Conservation (phyloP, 2,113 vertebrate species). For the Nerophis ophidion region DNA sequence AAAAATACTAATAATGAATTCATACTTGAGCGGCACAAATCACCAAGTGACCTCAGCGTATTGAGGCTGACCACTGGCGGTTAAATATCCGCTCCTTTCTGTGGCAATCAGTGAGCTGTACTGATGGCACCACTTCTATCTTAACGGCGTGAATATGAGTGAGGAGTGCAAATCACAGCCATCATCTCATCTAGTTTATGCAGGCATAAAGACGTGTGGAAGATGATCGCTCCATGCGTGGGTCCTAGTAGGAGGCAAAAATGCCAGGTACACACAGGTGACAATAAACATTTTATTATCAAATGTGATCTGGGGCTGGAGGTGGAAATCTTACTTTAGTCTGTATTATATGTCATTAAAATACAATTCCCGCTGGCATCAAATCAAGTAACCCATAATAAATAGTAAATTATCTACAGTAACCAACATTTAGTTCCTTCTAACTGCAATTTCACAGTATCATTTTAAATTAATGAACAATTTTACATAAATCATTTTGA, state of each 20-base stretch:
- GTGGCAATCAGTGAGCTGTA: slow-evolving; percentile 10
- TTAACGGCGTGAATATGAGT: slow-evolving; percentile 40
- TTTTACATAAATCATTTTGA: too few species aligned
- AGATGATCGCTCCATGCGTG: slow-evolving; percentile 41
- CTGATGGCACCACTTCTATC: slow-evolving; percentile 43
- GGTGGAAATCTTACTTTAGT: slow-evolving; percentile 1
- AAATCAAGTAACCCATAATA: too few species aligned
- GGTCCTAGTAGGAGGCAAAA: slow-evolving; percentile 22
- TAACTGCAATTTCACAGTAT: too few species aligned
- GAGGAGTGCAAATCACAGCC: slow-evolving; percentile 48
- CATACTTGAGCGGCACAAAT: slow-evolving; percentile 25
- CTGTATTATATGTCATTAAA: too few species aligned
- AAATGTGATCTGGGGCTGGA: neutral
- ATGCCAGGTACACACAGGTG: slow-evolving; percentile 17
- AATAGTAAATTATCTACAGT: too few species aligned
- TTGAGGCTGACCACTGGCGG: slow-evolving; percentile 32
- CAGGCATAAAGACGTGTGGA: slow-evolving; percentile 32
- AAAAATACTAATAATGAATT: slow-evolving; percentile 40
- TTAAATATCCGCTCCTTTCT: slow-evolving; percentile 36
- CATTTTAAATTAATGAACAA: too few species aligned
- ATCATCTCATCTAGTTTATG: slow-evolving; percentile 42
- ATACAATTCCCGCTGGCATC: neutral
- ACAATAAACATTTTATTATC: slow-evolving; percentile 23
- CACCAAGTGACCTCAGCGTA: slow-evolving; percentile 37
- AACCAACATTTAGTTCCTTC: too few species aligned